Evolutionary conservation across 2,113 vertebrate genomes (phyloP).

Genomic region (Vicugna pacos): DNA sequence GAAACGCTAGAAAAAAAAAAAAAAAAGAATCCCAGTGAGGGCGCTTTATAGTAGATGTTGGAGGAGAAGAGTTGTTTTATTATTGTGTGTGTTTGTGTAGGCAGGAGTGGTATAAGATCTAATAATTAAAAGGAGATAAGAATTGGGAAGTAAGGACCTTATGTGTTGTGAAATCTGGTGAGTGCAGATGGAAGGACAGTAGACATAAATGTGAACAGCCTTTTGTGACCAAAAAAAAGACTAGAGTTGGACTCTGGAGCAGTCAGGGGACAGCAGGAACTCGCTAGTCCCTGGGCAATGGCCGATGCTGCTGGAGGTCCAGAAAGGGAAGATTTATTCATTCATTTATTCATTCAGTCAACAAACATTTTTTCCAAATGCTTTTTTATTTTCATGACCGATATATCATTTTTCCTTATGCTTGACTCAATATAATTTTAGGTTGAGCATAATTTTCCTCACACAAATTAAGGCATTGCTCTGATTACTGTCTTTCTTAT

Average conservation of each 20-base stretch:
- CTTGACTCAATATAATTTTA: background rate
- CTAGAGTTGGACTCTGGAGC: background rate
- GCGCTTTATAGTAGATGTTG: background rate
- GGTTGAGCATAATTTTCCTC: background rate
- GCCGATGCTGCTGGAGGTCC: background rate
- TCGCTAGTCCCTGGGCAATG: background rate
- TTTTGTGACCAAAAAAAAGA: background rate
- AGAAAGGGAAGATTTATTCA: background rate
- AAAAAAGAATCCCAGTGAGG: background rate
- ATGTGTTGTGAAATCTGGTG: slow-evolving; percentile 24
- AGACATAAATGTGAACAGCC: background rate
- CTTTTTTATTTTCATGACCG: background rate
- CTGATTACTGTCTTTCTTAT: background rate
- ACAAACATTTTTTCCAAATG: background rate
- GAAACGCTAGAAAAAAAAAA: background rate
- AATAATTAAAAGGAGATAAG: background rate
- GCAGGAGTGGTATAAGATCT: background rate
- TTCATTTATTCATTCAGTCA: background rate
- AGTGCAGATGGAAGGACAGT: background rate
- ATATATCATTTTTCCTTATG: background rate
- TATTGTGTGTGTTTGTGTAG: background rate
- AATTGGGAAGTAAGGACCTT: background rate
- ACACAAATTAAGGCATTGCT: background rate
- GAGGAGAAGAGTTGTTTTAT: background rate
- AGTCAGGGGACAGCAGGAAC: background rate